Evolutionary conservation across 2,797 vertebrate species (phyloP).

Genomic region (Sebastes elongatus): DNA sequence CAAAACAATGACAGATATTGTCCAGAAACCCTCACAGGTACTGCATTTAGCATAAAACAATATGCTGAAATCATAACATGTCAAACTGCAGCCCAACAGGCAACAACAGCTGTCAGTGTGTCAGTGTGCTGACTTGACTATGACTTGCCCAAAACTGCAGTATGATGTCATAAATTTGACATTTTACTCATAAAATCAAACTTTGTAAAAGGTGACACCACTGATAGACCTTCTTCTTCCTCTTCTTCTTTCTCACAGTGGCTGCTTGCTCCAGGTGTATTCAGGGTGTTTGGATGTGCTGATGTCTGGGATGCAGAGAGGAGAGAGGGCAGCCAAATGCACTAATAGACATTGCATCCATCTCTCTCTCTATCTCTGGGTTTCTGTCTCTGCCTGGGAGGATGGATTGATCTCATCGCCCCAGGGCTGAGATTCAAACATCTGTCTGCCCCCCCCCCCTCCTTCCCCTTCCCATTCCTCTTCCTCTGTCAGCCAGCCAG

Average conservation of each 20-base stretch:
- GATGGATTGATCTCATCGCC: slow-evolving; percentile 75
- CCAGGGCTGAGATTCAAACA: slow-evolving; percentile 78
- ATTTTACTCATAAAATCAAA: neutral
- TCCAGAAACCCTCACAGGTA: too few relatives aligned
- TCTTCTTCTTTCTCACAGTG: neutral
- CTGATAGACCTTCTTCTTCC: neutral
- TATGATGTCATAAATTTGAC: neutral
- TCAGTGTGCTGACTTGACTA: too few relatives aligned
- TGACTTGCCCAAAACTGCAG: too few relatives aligned
- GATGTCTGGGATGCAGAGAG: slow-evolving; percentile 10
- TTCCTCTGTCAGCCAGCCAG: slow-evolving; percentile 63
- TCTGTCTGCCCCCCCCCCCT: slow-evolving; percentile 62
- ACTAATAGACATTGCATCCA: slow-evolving; percentile 39
- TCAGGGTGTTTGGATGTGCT: slow-evolving; percentile 12
- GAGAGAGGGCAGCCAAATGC: slow-evolving; percentile 48
- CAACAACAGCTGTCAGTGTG: too few relatives aligned
- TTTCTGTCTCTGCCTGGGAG: slow-evolving; percentile 55
- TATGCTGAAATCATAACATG: too few relatives aligned
- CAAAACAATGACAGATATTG: too few relatives aligned
- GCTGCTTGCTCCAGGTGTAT: slow-evolving; percentile 8
- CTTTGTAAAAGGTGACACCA: neutral
- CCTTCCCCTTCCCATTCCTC: slow-evolving; percentile 8
- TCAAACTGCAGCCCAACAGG: too few relatives aligned
- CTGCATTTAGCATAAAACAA: too few relatives aligned
- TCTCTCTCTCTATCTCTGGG: slow-evolving; percentile 14